Evolutionary conservation across 2,888 invertebrate species (phyloP), one percentile per base, ranked within the genome.

Genomic region (Stenodema calcarata): DNA sequence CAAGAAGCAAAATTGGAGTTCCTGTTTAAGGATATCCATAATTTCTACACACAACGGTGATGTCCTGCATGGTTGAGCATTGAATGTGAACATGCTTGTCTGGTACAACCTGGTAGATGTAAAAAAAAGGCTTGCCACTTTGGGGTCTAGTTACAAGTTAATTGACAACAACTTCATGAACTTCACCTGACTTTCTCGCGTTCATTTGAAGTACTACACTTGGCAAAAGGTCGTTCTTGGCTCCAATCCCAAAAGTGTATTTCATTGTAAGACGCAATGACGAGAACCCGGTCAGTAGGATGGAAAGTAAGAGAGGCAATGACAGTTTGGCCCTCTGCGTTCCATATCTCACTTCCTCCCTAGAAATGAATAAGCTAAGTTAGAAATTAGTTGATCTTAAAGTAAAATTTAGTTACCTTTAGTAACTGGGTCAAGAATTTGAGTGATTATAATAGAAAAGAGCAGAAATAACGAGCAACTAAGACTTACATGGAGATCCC

Each of bases 191-290:
- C 95, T 94, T 96, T 95, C 91, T 97, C 96, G 91, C 94, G 95
- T 28, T 94, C 93, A 90, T 94, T 94, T 88, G 93, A 93, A n/a
- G 97, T 97, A 44, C 93, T 93, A 87, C 95, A 94, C 90, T 94
- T 94, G 80, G 95, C 94, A 90, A 95, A 95, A 0, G 96, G 96
- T 87, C 94, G 93, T 0, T 95, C 93, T 89, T 94, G 93, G 90
- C 94, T 94, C 97, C 97, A 97, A 90, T 97, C 96, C 97, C 97
- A 97, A 91, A 97, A 96, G 90, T 95, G 95, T 11, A 97, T 92
- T 91, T 95, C 95, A 92, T 96, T 96, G 90, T 93, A 94, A 0
- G 96, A 95, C 27, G 97, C 97, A 89, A 97, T 95, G n/a, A 96
- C 96, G 81, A 97, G 92, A 87, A 97, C 92, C 89, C 95, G 94